These are phyloP conservation scores for Eupeodes luniger DNA, from an alignment of 2,888 invertebrate species.

Conservation along the genomic window DNA sequence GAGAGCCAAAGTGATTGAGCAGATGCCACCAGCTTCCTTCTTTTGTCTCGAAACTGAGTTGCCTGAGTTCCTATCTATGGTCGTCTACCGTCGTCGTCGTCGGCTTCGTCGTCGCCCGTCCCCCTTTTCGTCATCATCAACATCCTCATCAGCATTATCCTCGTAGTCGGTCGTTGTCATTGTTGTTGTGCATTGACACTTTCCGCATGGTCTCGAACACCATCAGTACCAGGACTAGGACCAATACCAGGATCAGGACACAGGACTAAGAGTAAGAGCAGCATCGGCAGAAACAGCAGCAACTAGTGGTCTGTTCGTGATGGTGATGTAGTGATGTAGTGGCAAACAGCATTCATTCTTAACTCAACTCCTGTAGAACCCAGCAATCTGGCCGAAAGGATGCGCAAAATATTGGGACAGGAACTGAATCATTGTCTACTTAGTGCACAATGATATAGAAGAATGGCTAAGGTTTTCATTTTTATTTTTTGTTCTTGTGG, in stretches of 20 bases:
- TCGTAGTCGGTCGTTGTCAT: constrained; percentile 6
- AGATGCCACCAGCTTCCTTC: constrained; percentile 73
- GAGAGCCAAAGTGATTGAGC: constrained; percentile 34
- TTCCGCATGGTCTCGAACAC: constrained; percentile 37
- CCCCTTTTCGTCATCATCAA: constrained; percentile 20
- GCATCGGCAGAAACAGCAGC: constrained; percentile 40
- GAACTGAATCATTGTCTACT: constrained; percentile 76
- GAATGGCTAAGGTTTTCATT: constrained; percentile 50
- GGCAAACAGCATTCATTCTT: constrained; percentile 54
- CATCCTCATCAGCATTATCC: constrained; percentile 30
- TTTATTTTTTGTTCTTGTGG: not conserved
- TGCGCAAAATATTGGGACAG: constrained; percentile 64
- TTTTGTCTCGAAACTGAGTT: constrained; percentile 72
- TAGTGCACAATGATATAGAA: constrained; percentile 62
- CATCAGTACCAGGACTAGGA: not conserved
- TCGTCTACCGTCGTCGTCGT: constrained; percentile 8
- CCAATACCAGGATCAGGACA: not conserved
- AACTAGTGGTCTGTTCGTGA: constrained; percentile 72
- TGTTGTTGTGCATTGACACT: constrained; percentile 72
- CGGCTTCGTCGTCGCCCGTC: not conserved
- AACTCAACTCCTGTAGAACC: not conserved
- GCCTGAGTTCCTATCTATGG: constrained; percentile 58
- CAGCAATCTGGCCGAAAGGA: constrained; percentile 66
- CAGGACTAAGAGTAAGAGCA: not conserved
- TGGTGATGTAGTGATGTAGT: constrained; percentile 73